phyloP scores from a whole-genome alignment of 2,888 invertebrate species.

The Scelioninae gen. 1 region DNA sequence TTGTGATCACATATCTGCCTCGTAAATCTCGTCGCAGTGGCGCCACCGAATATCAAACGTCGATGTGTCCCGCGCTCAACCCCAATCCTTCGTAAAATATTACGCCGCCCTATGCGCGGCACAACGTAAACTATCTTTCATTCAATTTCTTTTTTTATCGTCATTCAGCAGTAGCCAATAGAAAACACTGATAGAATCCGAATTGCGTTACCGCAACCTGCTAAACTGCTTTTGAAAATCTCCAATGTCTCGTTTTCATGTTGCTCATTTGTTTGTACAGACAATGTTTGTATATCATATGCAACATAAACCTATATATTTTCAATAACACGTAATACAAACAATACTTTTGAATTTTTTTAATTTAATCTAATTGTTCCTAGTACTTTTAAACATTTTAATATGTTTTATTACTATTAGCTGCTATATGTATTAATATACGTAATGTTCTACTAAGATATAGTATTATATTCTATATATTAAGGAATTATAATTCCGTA shows the following conservation, averaged over 20 bases:
- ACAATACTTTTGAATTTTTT: too few species aligned
- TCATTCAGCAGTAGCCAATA: conserved; percentile 67
- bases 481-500: too few species aligned
- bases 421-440: too few species aligned
- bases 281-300: too few species aligned
- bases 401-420: too few species aligned
- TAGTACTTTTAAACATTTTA: too few species aligned
- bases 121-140: conserved; percentile 79
- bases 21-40: conserved; percentile 83
- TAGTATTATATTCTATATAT: too few species aligned
- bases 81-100: conserved; percentile 83
- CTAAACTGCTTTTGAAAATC: conserved; percentile 57
- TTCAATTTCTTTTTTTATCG: conserved; percentile 71
- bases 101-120: conserved; percentile 77
- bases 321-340: too few species aligned
- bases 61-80: conserved; percentile 80
- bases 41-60: conserved; percentile 84
- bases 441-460: too few species aligned
- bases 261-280: conserved; percentile 1
- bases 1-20: conserved; percentile 85
- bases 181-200: conserved; percentile 62
- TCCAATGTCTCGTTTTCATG: conserved; percentile 23
- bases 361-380: too few species aligned
- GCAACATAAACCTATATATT: too few species aligned
- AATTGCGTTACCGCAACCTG: conserved; percentile 56